Percentiles rank a stretch among this genome's conserved stretches.
Conservation (phyloP, 2,797 vertebrate genomes). For the Trachurus trachurus region DNA sequence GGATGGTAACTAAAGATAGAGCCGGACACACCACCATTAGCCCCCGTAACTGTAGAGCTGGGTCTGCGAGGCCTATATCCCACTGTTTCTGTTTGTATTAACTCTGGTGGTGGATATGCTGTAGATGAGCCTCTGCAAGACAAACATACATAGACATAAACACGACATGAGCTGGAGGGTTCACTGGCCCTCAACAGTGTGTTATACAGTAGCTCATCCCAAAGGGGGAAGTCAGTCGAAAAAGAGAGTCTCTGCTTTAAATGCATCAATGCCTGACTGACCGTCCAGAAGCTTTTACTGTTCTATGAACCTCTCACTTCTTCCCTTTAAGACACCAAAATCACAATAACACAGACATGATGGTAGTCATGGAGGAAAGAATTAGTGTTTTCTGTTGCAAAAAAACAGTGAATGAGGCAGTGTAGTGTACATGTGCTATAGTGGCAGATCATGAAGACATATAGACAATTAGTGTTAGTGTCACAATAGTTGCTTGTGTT, state of each 20-base stretch:
- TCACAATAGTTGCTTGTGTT: constrained; percentile 48
- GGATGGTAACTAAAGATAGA: constrained; percentile 40
- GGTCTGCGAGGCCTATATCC: neutral
- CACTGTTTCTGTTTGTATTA: constrained; percentile 9
- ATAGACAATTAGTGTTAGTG: neutral
- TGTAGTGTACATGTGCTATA: constrained; percentile 5
- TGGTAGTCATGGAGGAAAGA: neutral
- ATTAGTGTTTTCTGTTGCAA: constrained; percentile 4
- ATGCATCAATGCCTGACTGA: constrained; percentile 33
- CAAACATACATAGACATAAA: neutral
- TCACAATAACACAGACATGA: constrained; percentile 4
- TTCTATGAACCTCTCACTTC: constrained; percentile 57
- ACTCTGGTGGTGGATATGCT: neutral
- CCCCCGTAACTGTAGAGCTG: constrained; percentile 18
- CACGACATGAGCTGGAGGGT: constrained; percentile 7
- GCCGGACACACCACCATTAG: constrained; percentile 26
- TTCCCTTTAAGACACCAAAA: constrained; percentile 15
- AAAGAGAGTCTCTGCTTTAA: constrained; percentile 25
- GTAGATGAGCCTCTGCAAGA: neutral
- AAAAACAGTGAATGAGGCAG: too few species aligned
- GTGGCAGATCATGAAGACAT: constrained; percentile 23
- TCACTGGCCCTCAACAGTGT: constrained; percentile 21
- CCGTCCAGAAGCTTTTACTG: constrained; percentile 59
- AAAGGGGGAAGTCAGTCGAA: neutral
- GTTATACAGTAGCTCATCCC: constrained; percentile 42